Evolutionary conservation across 2,888 invertebrate species (phyloP), one percentile per base, ranked within the genome.

Genomic region (Neoascia interrupta): DNA sequence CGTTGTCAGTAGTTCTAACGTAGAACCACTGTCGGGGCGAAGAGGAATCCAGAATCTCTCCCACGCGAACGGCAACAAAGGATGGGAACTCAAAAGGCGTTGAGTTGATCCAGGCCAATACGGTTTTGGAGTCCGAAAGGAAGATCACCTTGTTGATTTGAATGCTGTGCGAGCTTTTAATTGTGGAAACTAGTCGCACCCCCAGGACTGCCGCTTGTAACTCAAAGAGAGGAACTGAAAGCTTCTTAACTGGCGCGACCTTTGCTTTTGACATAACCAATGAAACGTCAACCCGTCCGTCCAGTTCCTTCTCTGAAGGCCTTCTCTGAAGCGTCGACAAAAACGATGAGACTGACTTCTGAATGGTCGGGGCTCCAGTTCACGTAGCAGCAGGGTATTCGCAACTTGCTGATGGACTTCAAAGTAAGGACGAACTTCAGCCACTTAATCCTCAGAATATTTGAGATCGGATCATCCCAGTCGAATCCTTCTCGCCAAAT

Each of bases 401-500:
- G n/a, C n/a, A n/a, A n/a, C n/a, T n/a, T n/a, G n/a, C n/a, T n/a
- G n/a, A n/a, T n/a, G n/a, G n/a, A n/a, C n/a, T n/a, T n/a, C n/a
- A n/a, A n/a, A n/a, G n/a, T n/a, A n/a, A n/a, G n/a, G n/a, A n/a
- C 26, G 10, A 47, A 47, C 5, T 4, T 26, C 28, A 47, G 10
- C 47, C 47, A 45, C 45, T 21, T 21, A 13, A 1, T 13, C 13
- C 10, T 13, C 13, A 26, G 8, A 15, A n/a, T 1, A 1, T 8
- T 8, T 5, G 47, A 28, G 1, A 47, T 26, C 13, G 49, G 34
- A 5, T 69, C 58, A 19, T 53, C 60, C 51, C 69, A 60, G 13
- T 6, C 58, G 13, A 41, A 51, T 0, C 49, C 69, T 15, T 51
- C 43, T 4, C 60, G 21, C 58, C 69, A 61, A n/a, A 61, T 19